A percentile compares a stretch with the other conserved stretches of the same genome.
Evolutionary conservation across 1,140 invertebrate genomes (phyloP).

Genomic region (Drosophila tani): DNA sequence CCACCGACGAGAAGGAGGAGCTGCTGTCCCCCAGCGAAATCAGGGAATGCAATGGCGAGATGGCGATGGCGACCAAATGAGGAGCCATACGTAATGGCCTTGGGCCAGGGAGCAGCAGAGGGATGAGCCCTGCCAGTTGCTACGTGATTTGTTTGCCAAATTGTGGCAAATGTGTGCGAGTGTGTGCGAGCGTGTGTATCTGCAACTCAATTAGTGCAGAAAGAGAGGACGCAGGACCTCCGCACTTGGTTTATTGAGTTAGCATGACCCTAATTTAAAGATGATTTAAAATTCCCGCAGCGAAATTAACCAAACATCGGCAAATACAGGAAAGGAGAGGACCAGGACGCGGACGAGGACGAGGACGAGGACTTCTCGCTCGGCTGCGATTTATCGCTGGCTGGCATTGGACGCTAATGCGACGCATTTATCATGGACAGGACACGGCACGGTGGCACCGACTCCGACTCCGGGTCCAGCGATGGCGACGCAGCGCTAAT

Average conservation of each 20-base stretch:
- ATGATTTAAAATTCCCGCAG: constrained; percentile 82
- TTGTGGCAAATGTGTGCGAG: constrained; percentile 68
- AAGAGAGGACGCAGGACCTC: constrained; percentile 11
- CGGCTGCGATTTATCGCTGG: constrained; percentile 61
- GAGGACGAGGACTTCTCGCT: neutral
- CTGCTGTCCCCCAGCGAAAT: constrained; percentile 14
- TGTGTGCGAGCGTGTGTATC: constrained; percentile 24
- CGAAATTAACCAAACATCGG: constrained; percentile 77
- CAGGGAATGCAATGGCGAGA: constrained; percentile 13
- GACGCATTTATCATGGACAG: constrained; percentile 75
- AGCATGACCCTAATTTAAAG: constrained; percentile 82
- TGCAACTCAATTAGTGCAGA: constrained; percentile 64
- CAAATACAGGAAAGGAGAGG: constrained; percentile 12
- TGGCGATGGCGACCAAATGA: constrained; percentile 12
- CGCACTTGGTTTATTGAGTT: constrained; percentile 76
- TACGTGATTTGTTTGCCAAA: constrained; percentile 82
- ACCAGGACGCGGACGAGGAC: too few species aligned
- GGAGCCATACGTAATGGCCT: constrained; percentile 38
- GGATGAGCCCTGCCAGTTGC: constrained; percentile 44
- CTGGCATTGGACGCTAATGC: constrained; percentile 68
- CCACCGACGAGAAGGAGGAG: neutral
- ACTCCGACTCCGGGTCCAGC: constrained; percentile 15
- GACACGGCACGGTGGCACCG: constrained; percentile 13
- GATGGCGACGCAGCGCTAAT: constrained; percentile 61
- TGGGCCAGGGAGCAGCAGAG: constrained; percentile 5